Evolutionary conservation across 1,140 invertebrate species (phyloP).

Genomic region (Drosophila busckii): DNA sequence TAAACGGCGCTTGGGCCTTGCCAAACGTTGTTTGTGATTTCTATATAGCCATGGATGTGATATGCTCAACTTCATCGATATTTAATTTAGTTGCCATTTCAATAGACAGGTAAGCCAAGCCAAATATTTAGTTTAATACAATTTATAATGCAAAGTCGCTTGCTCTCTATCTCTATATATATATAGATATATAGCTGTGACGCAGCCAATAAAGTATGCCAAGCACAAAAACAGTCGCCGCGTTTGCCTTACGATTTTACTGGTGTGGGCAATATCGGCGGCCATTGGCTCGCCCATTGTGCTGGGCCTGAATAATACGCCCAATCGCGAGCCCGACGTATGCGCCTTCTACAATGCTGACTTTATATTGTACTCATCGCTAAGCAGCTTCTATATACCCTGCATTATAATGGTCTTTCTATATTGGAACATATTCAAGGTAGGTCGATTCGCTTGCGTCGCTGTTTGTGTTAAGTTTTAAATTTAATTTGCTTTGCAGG

Average conservation of each 20-base stretch:
- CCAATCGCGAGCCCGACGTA: constrained; percentile 86
- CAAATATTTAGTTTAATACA: too few species aligned
- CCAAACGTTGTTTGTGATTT: constrained; percentile 96
- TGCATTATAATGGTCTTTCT: constrained; percentile 99
- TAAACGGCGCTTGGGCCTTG: constrained; percentile 91
- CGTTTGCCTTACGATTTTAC: constrained; percentile 95
- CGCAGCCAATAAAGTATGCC: constrained; percentile 98
- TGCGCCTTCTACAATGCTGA: constrained; percentile 99
- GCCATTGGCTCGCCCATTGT: constrained; percentile 99
- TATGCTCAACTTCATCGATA: constrained; percentile 98
- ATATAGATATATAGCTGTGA: constrained; percentile 97
- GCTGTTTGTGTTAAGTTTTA: not conserved
- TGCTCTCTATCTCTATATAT: too few species aligned
- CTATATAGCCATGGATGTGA: constrained; percentile 99
- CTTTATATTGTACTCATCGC: constrained; percentile 98
- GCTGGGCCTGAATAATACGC: constrained; percentile 95
- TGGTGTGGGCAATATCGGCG: constrained; percentile 97
- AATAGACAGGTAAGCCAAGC: constrained; percentile 97
- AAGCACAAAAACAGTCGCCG: constrained; percentile 98
- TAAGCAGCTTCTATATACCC: constrained; percentile 99
- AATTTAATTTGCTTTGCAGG: constrained; percentile 68
- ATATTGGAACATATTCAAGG: constrained; percentile 99
- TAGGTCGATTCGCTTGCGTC: constrained; percentile 81
- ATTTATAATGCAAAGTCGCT: too few species aligned
- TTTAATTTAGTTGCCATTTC: constrained; percentile 99